A percentile compares a stretch with the other conserved stretches of the same genome.
phyloP scores from a whole-genome alignment of 2,797 vertebrate species.

The Acanthopagrus latus region DNA sequence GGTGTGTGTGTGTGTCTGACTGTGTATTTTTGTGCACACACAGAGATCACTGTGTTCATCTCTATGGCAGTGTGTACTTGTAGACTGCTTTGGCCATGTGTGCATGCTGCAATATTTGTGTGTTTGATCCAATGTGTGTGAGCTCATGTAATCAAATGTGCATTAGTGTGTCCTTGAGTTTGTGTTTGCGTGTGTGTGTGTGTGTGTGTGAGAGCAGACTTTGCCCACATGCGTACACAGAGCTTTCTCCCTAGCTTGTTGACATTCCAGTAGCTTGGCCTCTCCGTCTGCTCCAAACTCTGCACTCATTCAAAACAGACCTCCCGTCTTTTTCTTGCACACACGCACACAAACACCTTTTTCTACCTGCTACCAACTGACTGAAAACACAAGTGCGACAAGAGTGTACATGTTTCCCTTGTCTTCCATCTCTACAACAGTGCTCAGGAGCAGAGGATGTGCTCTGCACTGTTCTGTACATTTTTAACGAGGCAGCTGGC shows the following conservation, averaged over 20 bases:
- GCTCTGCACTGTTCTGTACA: not conserved
- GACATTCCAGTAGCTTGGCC: slow-evolving; percentile 81
- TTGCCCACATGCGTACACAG: slow-evolving; percentile 63
- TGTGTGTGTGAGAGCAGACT: slow-evolving; percentile 5
- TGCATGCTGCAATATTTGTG: slow-evolving; percentile 6
- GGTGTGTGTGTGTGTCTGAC: slow-evolving; percentile 18
- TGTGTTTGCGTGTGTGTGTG: not conserved
- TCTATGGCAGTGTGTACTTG: slow-evolving; percentile 19
- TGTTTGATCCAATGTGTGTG: slow-evolving; percentile 26
- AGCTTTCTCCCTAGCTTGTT: slow-evolving; percentile 66
- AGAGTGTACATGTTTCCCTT: slow-evolving; percentile 24
- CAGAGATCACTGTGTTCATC: slow-evolving; percentile 30
- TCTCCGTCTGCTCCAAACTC: slow-evolving; percentile 67
- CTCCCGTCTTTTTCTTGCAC: not conserved
- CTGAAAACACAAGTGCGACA: slow-evolving; percentile 45
- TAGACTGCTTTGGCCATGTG: slow-evolving; percentile 2
- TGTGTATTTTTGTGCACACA: slow-evolving; percentile 5
- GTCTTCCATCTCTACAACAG: slow-evolving; percentile 17
- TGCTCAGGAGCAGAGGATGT: not conserved
- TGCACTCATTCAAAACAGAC: slow-evolving; percentile 75
- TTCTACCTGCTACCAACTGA: slow-evolving; percentile 34
- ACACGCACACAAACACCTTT: not conserved
- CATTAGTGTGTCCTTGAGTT: slow-evolving; percentile 1
- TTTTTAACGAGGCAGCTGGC: slow-evolving; percentile 7
- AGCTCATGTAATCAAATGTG: slow-evolving; percentile 39